Base-by-base conservation (phyloP, 2,888 invertebrate species). In the Ischnura elegans region DNA sequence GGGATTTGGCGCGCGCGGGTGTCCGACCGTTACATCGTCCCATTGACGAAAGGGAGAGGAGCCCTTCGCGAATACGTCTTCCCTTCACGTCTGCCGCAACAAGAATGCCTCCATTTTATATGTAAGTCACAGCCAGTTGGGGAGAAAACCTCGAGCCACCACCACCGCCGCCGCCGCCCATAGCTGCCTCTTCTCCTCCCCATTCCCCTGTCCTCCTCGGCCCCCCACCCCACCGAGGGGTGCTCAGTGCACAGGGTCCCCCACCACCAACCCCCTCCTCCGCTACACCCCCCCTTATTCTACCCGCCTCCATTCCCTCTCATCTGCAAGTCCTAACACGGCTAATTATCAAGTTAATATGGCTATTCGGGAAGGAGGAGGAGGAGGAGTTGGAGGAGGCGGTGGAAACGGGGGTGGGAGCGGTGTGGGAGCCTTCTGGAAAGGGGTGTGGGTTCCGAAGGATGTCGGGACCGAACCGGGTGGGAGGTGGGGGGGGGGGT, bases 311-410 rank as follows among this genome's bases (percentile, higher is more conserved):
- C 94, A 93, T 94, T 93, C 94, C 93, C 94, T 94, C 97, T 98
- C 98, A 98, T 98, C 98, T 98, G 98, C 98, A 98, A 98, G 98
- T 98, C 98, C 97, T 97, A 98, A 98, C 97, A 97, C 97, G 97
- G 97, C 98, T 98, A 98, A 98, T 98, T 98, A 98, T 98, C 98
- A 98, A 98, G 98, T 98, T 98, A 97, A 98, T 98, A 98, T 97
- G 97, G 98, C 97, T 97, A 97, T 97, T 97, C 97, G 97, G 97
- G 97, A 97, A 97, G 97, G 95, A 95, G 95, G 96, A 96, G 96
- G 95, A 96, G 96, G 96, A 96, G 95, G 96, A 96, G 94, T 95
- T 94, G 93, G 94, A 93, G 93, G 93, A 94, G 94, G 94, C 93
- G 13, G 86, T 25, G 86, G 86, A 43, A 46, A n/a, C 8, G 85